Evolutionary conservation across 1,140 invertebrate genomes (phyloP).

Genomic region (Anadara kagoshimensis): DNA sequence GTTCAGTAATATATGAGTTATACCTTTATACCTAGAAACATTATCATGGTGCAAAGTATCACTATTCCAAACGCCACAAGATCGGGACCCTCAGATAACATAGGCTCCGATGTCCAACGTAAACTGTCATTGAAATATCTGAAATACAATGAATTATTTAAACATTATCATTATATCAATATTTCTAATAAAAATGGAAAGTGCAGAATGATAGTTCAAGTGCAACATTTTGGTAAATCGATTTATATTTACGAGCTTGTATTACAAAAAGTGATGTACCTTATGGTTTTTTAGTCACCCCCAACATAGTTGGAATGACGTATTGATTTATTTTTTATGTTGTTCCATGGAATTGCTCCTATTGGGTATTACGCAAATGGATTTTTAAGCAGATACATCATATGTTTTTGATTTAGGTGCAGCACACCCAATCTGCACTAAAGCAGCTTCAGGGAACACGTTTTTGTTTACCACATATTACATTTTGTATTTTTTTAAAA

Average conservation of each 20-base stretch:
- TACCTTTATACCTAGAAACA: conserved; percentile 4
- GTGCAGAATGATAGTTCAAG: neutral
- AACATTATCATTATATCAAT: neutral
- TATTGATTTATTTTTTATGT: neutral
- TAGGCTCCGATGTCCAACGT: neutral
- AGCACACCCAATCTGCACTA: too few relatives aligned
- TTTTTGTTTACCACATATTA: too few relatives aligned
- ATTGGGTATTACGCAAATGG: too few relatives aligned
- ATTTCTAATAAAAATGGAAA: neutral
- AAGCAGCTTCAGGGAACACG: too few relatives aligned
- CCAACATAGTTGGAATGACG: neutral
- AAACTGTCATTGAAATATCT: conserved; percentile 5
- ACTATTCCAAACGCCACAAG: conserved; percentile 13
- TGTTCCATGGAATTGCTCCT: neutral
- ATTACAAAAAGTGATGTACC: neutral
- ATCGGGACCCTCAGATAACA: conserved; percentile 17
- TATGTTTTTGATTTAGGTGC: too few relatives aligned
- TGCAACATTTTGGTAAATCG: neutral
- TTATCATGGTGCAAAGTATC: neutral
- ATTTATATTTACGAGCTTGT: neutral
- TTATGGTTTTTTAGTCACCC: neutral
- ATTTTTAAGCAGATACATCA: too few relatives aligned
- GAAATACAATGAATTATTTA: neutral
- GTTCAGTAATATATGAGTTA: too few relatives aligned
- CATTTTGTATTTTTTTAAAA: too few relatives aligned